Conservation (phyloP, 2,113 vertebrate species). For the Osmerus mordax region DNA sequence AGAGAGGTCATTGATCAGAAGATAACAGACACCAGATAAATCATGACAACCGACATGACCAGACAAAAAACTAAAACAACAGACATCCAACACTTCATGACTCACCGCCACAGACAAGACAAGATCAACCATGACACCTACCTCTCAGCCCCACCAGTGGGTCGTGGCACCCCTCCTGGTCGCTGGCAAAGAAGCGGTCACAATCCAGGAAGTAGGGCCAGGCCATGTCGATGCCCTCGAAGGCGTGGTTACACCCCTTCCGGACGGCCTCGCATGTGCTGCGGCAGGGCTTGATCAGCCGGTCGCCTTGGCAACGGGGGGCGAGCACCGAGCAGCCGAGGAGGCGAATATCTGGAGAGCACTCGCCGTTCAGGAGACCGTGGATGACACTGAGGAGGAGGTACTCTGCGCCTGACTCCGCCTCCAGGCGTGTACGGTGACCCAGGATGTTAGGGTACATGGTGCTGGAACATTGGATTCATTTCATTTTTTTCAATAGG, state of each 20-base stretch:
- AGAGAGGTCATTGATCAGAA: background rate
- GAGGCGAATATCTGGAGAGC: constrained; percentile 87
- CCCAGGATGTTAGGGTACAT: constrained; percentile 85
- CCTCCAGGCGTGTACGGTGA: constrained; percentile 74
- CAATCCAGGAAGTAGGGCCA: constrained; percentile 98
- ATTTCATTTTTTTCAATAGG: too few species aligned
- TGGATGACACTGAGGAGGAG: constrained; percentile 87
- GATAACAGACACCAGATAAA: too few species aligned
- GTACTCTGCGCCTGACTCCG: constrained; percentile 88
- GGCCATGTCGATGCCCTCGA: constrained; percentile 92
- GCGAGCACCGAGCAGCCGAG: constrained; percentile 90
- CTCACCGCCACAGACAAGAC: too few species aligned
- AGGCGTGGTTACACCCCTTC: constrained; percentile 81
- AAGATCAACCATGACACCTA: constrained; percentile 37
- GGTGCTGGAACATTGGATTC: constrained; percentile 49
- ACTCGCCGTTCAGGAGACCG: constrained; percentile 88
- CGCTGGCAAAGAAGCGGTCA: constrained; percentile 80
- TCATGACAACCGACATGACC: too few species aligned
- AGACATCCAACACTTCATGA: too few species aligned
- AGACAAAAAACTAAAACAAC: too few species aligned
- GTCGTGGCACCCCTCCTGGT: constrained; percentile 86
- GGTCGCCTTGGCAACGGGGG: constrained; percentile 77
- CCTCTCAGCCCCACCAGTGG: constrained; percentile 81
- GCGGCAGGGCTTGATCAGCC: constrained; percentile 80
- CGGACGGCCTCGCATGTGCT: constrained; percentile 79